Evolutionary conservation across 1,140 invertebrate species (phyloP), one percentile per base, ranked within the genome.

Genomic region (Neodiprion fabricii): DNA sequence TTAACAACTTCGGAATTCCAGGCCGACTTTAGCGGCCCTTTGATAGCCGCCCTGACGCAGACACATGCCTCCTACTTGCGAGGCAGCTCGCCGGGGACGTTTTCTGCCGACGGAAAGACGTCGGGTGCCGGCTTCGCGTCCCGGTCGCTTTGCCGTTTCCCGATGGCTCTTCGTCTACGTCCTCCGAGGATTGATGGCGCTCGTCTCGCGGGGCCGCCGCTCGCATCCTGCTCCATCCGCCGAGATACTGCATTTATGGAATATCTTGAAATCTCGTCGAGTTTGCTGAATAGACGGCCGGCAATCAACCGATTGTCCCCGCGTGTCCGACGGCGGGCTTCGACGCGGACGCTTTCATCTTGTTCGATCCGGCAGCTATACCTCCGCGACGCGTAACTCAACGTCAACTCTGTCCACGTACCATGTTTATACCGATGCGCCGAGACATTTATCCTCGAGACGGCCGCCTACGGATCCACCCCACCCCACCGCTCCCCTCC

Each of bases 81-180:
- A 69, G 48, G 7, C 4, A 74, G 53, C 53, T 61, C 53, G 53
- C 53, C 28, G 28, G 53, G 28, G 28, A 40, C 28, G 28, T 40
- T 40, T 40, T 40, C 28, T 40, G 28, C 28, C 28, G 28, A 40
- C 28, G 67, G 50, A 61, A 47, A 23, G 72, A 73, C 67, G 23
- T 68, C 65, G 72, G 69, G 40, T 61, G 71, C 53, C 49, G 49
- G 11, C 71, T 72, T 21, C 21, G 71, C 40, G 10, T 70, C 28
- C 11, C 84, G 84, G 83, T 76, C 76, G 77, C 83, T 85, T 85
- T 85, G 83, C 81, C 77, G 74, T 75, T 75, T 78, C 79, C 75
- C 81, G 83, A 81, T 73, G 82, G 83, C 82, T 85, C 80, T 85
- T 84, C 83, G 83, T 85, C 84, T 85, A 85, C 80, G 84, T 85